These are phyloP conservation scores for Aplodontia rufa DNA, from an alignment of 2,113 vertebrate genomes.

Conservation along the genomic window DNA sequence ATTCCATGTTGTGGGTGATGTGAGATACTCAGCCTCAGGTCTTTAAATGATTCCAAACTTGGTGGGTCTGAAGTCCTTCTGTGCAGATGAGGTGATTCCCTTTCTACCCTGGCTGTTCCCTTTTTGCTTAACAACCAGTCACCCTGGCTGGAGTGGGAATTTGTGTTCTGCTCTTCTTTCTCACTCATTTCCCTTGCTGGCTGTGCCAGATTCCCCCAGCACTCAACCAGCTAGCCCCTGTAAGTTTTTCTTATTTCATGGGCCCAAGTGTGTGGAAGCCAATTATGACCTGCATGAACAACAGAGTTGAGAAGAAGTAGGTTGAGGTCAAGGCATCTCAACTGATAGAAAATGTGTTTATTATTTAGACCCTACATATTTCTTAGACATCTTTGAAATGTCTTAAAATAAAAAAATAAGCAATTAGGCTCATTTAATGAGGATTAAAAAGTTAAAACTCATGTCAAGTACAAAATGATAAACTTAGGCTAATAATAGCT, in stretches of 20 bases:
- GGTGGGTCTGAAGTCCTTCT: constrained; percentile 4
- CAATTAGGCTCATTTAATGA: not conserved
- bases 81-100: not conserved
- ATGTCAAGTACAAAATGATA: constrained; percentile 18
- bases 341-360: not conserved
- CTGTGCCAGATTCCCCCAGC: not conserved
- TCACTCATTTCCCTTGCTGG: not conserved
- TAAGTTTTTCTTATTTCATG: not conserved
- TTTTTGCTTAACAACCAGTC: not conserved
- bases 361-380: not conserved
- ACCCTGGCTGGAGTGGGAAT: not conserved
- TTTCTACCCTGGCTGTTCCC: not conserved
- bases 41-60: not conserved
- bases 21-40: not conserved
- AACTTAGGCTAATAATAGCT: constrained; percentile 51
- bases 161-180: not conserved
- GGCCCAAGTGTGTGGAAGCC: not conserved
- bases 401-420: constrained; percentile 41
- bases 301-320: not conserved
- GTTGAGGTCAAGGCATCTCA: not conserved
- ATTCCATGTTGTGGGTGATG: not conserved
- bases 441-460: constrained; percentile 39
- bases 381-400: constrained; percentile 6
- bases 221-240: not conserved
- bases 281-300: not conserved